Percentiles rank a stretch among this genome's conserved stretches.
These are phyloP conservation scores for Pseudochirops corinnae DNA, from an alignment of 2,797 vertebrate genomes.

Conservation along the genomic window DNA sequence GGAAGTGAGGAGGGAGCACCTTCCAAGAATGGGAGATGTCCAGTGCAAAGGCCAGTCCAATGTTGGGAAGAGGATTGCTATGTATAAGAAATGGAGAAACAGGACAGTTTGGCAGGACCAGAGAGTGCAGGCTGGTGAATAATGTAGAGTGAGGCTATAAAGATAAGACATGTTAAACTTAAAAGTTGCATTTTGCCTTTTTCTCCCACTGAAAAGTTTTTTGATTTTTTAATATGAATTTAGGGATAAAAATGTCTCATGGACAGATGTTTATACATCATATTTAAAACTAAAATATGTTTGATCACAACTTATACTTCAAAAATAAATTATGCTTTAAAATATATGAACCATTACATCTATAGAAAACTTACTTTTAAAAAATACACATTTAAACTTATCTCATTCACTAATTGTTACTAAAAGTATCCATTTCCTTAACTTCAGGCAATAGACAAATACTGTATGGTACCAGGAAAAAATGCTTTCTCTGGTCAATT, in stretches of 20 bases:
- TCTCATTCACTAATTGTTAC: slow-evolving; percentile 47
- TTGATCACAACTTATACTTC: slow-evolving; percentile 33
- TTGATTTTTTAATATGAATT: slow-evolving; percentile 57
- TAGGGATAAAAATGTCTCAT: slow-evolving; percentile 47
- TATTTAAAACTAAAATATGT: slow-evolving; percentile 56
- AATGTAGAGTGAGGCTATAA: neutral
- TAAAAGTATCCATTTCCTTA: slow-evolving; percentile 64
- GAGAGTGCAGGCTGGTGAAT: neutral
- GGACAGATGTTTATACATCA: slow-evolving; percentile 33
- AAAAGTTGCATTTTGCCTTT: slow-evolving; percentile 37
- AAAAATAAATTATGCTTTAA: slow-evolving; percentile 70
- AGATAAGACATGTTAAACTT: slow-evolving; percentile 36
- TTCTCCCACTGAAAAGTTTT: slow-evolving; percentile 54
- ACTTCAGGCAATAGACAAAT: slow-evolving; percentile 52
- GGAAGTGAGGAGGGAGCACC: neutral
- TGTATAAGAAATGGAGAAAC: neutral
- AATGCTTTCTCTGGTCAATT: slow-evolving; percentile 26
- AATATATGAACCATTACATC: slow-evolving; percentile 58
- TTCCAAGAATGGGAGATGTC: neutral
- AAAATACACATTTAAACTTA: slow-evolving; percentile 12
- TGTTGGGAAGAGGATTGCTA: neutral
- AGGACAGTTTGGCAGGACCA: neutral
- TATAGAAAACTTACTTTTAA: slow-evolving; percentile 3
- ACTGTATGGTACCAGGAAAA: slow-evolving; percentile 48
- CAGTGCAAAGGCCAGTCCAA: neutral